Evolutionary conservation across 2,113 vertebrate species (phyloP).

Genomic region (Promerops cafer): DNA sequence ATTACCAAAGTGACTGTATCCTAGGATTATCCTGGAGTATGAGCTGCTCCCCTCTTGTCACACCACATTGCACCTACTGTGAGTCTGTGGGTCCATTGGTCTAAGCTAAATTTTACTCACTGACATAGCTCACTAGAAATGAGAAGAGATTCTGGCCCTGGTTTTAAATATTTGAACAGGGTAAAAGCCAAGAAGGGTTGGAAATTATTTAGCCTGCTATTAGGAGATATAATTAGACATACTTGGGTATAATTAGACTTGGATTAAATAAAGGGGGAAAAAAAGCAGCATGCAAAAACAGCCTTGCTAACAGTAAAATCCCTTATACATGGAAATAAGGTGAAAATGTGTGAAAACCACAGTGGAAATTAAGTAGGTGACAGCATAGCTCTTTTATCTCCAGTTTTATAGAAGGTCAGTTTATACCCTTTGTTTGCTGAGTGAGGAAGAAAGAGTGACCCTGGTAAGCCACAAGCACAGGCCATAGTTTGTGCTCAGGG

Average conservation of each 20-base stretch:
- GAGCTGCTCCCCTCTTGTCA: background rate
- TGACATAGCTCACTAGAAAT: conserved; percentile 26
- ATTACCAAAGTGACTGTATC: background rate
- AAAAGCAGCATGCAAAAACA: background rate
- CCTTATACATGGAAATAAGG: background rate
- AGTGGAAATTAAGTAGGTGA: conserved; percentile 2
- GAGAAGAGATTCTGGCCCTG: conserved; percentile 11
- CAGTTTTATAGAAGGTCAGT: background rate
- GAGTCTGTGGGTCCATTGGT: background rate
- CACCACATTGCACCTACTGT: background rate
- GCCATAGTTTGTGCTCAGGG: background rate
- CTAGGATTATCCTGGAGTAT: background rate
- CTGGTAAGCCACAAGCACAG: background rate
- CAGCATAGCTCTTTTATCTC: background rate
- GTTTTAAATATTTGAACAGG: conserved; percentile 58
- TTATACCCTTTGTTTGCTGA: background rate
- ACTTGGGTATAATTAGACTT: conserved; percentile 48
- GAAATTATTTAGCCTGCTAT: conserved; percentile 61
- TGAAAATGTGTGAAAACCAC: conserved; percentile 29
- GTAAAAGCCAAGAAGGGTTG: conserved; percentile 58
- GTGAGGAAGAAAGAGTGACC: background rate
- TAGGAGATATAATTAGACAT: conserved; percentile 59
- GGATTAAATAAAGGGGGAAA: background rate
- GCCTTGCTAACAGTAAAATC: background rate
- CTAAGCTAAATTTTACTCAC: conserved; percentile 3